A percentile compares a stretch with the other conserved stretches of the same genome.
phyloP scores from a whole-genome alignment of 2,113 vertebrate species.

The Lanius collurio region DNA sequence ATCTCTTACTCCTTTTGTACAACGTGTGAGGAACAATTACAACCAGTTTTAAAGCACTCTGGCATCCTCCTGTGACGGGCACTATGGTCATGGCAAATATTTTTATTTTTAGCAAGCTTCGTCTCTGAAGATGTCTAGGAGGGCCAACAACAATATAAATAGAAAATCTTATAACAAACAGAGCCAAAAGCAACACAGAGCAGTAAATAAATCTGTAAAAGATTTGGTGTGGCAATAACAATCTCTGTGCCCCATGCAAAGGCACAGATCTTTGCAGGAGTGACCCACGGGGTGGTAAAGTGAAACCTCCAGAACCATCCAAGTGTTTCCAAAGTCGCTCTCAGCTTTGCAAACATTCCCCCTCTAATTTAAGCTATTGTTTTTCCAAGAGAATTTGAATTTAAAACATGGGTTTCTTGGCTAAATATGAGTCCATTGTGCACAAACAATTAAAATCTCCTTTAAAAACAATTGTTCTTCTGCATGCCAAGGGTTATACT shows the following conservation, averaged over 20 bases:
- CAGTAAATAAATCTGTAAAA: slow-evolving; percentile 23
- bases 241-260: background rate
- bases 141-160: slow-evolving; percentile 33
- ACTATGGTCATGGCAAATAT: background rate
- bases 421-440: slow-evolving; percentile 58
- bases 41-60: background rate
- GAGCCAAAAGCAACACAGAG: background rate
- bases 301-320: background rate
- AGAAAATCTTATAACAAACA: background rate
- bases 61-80: background rate
- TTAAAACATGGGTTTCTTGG: slow-evolving; percentile 9
- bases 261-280: background rate
- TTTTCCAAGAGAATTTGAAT: slow-evolving; percentile 31
- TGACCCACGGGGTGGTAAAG: background rate
- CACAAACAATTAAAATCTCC: slow-evolving; percentile 37
- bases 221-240: background rate
- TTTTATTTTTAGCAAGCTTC: slow-evolving; percentile 40
- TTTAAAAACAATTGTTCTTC: slow-evolving; percentile 7
- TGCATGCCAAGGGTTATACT: background rate
- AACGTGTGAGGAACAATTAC: background rate
- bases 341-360: slow-evolving; percentile 29
- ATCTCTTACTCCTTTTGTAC: background rate
- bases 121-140: background rate
- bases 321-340: background rate
- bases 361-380: slow-evolving; percentile 23